phyloP scores from a whole-genome alignment of 2,888 invertebrate species.

The Ecdyonurus torrentis region DNA sequence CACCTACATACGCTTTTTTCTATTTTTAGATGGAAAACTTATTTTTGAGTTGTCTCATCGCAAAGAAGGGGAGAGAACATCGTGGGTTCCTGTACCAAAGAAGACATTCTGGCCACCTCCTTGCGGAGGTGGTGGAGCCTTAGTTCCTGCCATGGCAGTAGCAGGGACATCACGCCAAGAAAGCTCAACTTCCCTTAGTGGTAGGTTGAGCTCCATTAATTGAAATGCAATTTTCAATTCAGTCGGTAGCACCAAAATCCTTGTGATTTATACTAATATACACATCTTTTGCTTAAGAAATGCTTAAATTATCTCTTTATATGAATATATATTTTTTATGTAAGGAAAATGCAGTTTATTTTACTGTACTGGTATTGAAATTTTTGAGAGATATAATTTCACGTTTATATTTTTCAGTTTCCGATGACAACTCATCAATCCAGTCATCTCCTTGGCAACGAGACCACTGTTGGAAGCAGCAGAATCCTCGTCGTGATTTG shows the following conservation, averaged over 20 bases:
- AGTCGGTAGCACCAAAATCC: no score
- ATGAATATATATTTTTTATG: no score
- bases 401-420: conserved; percentile 50
- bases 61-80: conserved; percentile 60
- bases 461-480: conserved; percentile 79
- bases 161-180: conserved; percentile 43
- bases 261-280: no score
- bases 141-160: conserved; percentile 28
- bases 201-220: no score
- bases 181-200: conserved; percentile 59
- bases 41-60: conserved; percentile 67
- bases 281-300: no score
- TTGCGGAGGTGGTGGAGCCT: conserved; percentile 29
- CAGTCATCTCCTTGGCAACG: conserved; percentile 84
- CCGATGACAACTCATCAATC: conserved; percentile 79
- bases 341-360: no score
- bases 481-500: conserved; percentile 52
- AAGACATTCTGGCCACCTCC: conserved; percentile 77
- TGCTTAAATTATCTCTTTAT: no score
- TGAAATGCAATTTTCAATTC: no score
- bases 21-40: conserved; percentile 66
- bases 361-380: no score
- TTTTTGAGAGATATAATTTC: no score
- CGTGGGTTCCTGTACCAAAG: conserved; percentile 79
- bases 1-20: not conserved